These are phyloP conservation scores for Psittacula derbiana DNA, from an alignment of 2,797 vertebrate species.

Conservation along the genomic window DNA sequence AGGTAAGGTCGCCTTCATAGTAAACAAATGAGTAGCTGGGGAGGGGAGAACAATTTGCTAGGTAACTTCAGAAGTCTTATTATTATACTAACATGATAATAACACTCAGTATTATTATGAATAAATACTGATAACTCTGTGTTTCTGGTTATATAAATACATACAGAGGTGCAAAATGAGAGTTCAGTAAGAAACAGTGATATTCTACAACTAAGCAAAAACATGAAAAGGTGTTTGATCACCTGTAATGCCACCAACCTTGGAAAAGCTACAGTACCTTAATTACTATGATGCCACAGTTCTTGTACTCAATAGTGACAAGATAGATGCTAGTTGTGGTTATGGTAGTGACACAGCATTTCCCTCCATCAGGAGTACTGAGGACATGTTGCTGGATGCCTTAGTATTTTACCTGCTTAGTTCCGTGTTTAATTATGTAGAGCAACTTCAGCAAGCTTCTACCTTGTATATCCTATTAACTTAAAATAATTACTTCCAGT, in stretches of 20 bases:
- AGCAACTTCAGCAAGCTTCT: background rate
- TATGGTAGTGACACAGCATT: background rate
- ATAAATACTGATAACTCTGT: background rate
- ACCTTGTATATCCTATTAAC: background rate
- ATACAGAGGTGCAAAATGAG: background rate
- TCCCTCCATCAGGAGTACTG: background rate
- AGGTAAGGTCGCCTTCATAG: background rate
- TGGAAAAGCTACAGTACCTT: background rate
- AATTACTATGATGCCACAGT: background rate
- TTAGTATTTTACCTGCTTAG: background rate
- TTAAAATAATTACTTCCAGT: background rate
- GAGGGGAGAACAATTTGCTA: background rate
- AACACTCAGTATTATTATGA: background rate
- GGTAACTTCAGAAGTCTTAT: background rate
- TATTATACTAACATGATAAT: background rate
- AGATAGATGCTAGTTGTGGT: background rate
- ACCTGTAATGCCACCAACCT: background rate
- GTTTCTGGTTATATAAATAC: background rate
- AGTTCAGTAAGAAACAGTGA: background rate
- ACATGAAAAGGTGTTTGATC: background rate
- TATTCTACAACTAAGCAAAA: background rate
- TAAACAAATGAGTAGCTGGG: background rate
- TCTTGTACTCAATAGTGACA: background rate
- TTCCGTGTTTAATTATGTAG: conserved; percentile 11
- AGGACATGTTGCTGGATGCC: background rate